Conservation (phyloP, 2,888 invertebrate genomes). For the Thecocarcelia acutangulata region DNA sequence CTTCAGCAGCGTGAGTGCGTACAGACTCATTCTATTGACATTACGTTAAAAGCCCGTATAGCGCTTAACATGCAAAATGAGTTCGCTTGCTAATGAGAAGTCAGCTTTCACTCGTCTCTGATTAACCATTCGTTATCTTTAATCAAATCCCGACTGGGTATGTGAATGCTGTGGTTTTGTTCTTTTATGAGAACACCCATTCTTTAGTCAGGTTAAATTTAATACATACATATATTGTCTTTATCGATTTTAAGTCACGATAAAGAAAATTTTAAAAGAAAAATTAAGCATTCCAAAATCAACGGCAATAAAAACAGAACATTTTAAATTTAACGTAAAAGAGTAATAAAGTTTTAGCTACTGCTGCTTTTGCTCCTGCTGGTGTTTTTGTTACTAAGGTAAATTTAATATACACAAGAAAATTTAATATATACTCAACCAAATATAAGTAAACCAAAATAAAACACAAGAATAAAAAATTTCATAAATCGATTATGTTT, state of each 20-base stretch:
- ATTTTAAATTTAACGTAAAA: constrained; percentile 46
- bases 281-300: background rate
- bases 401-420: background rate
- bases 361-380: constrained; percentile 18
- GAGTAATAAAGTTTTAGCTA: constrained; percentile 23
- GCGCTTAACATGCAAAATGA: no score
- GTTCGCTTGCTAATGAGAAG: no score
- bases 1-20: no score
- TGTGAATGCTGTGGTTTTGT: no score
- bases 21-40: no score
- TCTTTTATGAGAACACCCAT: no score
- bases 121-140: no score
- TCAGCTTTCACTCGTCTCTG: no score
- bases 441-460: constrained; percentile 4
- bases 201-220: constrained; percentile 47
- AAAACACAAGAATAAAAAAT: constrained; percentile 7
- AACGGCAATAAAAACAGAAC: constrained; percentile 9
- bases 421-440: constrained; percentile 15
- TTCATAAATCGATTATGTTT: constrained; percentile 29
- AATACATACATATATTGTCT: constrained; percentile 61
- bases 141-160: no score
- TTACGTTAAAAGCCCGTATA: no score
- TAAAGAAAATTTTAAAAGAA: constrained; percentile 19
- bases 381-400: background rate
- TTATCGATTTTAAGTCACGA: constrained; percentile 60